Evolutionary conservation across 2,113 vertebrate species (phyloP).

Genomic region (Phoxinus phoxinus): DNA sequence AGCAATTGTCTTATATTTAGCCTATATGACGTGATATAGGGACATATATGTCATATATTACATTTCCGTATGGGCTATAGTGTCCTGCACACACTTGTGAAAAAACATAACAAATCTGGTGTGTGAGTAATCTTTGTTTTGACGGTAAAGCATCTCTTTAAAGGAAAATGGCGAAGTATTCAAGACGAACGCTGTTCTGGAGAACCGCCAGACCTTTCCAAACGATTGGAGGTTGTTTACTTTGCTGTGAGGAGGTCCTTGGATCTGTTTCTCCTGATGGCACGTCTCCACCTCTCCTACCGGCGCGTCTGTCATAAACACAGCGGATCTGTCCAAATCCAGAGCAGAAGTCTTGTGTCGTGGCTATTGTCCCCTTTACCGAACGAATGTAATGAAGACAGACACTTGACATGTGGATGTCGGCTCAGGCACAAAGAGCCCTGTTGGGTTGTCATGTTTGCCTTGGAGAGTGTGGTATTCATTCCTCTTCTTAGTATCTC

Average conservation of each 20-base stretch:
- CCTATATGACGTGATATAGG: no score
- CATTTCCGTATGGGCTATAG: no score
- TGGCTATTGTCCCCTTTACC: constrained; percentile 23
- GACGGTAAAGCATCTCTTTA: neutral
- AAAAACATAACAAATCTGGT: no score
- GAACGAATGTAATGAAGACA: constrained; percentile 49
- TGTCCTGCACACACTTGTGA: no score
- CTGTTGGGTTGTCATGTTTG: constrained; percentile 27
- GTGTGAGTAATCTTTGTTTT: no score
- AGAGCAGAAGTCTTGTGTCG: neutral
- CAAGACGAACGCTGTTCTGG: constrained; percentile 20
- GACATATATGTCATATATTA: no score
- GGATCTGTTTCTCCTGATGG: neutral
- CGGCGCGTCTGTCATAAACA: constrained; percentile 32
- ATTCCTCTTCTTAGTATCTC: constrained; percentile 28
- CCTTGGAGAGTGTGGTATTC: constrained; percentile 6
- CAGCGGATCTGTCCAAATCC: constrained; percentile 6
- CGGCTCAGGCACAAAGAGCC: constrained; percentile 13
- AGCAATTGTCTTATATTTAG: no score
- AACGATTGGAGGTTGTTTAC: constrained; percentile 36
- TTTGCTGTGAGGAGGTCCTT: constrained; percentile 5
- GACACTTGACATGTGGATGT: constrained; percentile 51
- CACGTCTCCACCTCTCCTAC: neutral
- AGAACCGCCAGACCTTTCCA: constrained; percentile 37
- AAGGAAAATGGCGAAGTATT: neutral